These are phyloP conservation scores for Podiceps cristatus DNA, from an alignment of 2,113 vertebrate genomes.

Conservation along the genomic window DNA sequence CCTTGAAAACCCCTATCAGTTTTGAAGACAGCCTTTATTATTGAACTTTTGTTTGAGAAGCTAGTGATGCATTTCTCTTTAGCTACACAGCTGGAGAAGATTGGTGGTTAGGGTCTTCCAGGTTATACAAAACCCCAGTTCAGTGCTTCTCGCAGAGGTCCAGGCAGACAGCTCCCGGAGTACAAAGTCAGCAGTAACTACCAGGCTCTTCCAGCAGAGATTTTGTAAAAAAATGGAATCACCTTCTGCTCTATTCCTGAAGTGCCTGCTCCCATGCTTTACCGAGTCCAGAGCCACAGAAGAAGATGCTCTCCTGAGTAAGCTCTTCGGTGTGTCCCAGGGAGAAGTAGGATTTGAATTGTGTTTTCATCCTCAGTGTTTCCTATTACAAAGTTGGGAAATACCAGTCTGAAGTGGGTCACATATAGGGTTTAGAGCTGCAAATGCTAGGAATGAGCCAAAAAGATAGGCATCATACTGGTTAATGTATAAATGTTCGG, in stretches of 20 bases:
- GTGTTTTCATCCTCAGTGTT: background rate
- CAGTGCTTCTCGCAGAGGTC: background rate
- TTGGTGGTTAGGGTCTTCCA: background rate
- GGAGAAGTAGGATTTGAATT: background rate
- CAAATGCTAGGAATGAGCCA: background rate
- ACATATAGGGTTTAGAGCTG: background rate
- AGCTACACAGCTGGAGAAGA: background rate
- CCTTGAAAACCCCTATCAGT: background rate
- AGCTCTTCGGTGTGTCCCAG: background rate
- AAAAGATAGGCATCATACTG: background rate
- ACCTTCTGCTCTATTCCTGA: background rate
- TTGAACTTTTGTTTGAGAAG: background rate
- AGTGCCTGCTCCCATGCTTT: background rate
- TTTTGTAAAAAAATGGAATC: background rate
- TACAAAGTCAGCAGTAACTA: background rate
- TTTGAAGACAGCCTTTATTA: background rate
- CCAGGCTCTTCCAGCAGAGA: background rate
- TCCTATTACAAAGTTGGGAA: background rate
- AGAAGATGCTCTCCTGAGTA: background rate
- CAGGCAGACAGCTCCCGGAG: background rate
- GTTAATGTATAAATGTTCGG: background rate
- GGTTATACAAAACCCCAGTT: background rate
- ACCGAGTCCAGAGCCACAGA: background rate
- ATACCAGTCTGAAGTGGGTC: background rate
- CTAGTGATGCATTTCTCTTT: background rate